phyloP scores from a whole-genome alignment of 1,140 invertebrate species.

The Steinernema feltiae region DNA sequence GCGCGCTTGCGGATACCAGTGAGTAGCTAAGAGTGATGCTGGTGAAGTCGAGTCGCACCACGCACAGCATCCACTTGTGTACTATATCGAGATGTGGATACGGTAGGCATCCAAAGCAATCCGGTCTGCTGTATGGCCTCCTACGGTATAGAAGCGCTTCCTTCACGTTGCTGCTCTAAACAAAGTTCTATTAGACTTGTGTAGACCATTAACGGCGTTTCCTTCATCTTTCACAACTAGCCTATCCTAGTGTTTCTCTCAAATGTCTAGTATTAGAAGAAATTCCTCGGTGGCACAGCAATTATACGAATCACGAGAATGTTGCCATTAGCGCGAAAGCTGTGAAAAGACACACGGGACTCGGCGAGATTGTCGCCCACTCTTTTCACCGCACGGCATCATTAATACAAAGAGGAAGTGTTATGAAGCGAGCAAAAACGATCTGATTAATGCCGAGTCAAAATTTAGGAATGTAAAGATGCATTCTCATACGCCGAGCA shows the following conservation, averaged over 20 bases:
- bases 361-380: neutral
- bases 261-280: neutral
- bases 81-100: neutral
- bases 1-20: neutral
- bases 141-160: neutral
- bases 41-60: too few relatives aligned
- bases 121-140: neutral
- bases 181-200: neutral
- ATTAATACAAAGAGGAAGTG: neutral
- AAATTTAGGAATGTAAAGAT: neutral
- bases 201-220: neutral
- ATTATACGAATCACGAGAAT: neutral
- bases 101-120: neutral
- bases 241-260: neutral
- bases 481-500: neutral
- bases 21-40: too few relatives aligned
- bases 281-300: neutral
- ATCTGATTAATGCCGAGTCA: neutral
- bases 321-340: neutral
- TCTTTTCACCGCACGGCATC: neutral
- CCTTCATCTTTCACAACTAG: neutral
- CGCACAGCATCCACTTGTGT: neutral
- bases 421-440: neutral
- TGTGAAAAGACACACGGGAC: neutral
- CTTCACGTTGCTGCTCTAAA: neutral